Evolutionary conservation across 2,888 invertebrate genomes (phyloP).

Genomic region (Xestia c-nigrum): DNA sequence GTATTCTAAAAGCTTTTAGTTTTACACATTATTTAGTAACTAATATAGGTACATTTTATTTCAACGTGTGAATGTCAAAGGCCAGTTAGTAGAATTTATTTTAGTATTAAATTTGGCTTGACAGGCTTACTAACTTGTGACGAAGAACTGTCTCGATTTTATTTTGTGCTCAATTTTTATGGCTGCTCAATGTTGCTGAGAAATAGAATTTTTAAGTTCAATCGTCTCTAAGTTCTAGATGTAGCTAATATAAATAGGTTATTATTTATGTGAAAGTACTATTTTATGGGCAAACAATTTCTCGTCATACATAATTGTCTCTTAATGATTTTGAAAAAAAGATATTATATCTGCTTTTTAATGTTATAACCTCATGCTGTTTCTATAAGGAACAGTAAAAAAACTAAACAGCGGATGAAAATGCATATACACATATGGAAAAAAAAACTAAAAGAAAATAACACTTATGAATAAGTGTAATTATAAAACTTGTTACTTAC

Average conservation of each 20-base stretch:
- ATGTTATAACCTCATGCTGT: neutral
- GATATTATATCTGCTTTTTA: too few relatives aligned
- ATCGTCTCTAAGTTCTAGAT: slow-evolving; percentile 40
- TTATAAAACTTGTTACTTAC: slow-evolving; percentile 4
- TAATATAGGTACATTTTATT: slow-evolving; percentile 16
- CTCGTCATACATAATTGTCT: neutral
- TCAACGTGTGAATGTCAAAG: slow-evolving; percentile 57
- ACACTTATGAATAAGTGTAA: neutral
- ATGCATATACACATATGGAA: neutral
- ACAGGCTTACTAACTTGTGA: slow-evolving; percentile 30
- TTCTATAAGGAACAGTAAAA: neutral
- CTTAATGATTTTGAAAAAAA: neutral
- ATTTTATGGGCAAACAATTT: slow-evolving; percentile 12
- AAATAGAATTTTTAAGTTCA: slow-evolving; percentile 39
- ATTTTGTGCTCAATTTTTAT: slow-evolving; percentile 51
- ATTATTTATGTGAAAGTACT: slow-evolving; percentile 10
- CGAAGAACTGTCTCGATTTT: slow-evolving; percentile 39
- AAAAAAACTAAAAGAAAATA: slow-evolving; percentile 5
- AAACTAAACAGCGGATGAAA: neutral
- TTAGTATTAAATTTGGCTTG: slow-evolving; percentile 66
- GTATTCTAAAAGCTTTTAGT: slow-evolving; percentile 41
- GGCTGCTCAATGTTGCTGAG: slow-evolving; percentile 53
- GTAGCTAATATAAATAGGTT: slow-evolving; percentile 17
- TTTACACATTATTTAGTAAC: slow-evolving; percentile 24
- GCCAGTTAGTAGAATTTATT: slow-evolving; percentile 69